A percentile compares a stretch with the other conserved stretches of the same genome.
phyloP scores from a whole-genome alignment of 2,797 vertebrate species.

The Coranthus polyacanthus region DNA sequence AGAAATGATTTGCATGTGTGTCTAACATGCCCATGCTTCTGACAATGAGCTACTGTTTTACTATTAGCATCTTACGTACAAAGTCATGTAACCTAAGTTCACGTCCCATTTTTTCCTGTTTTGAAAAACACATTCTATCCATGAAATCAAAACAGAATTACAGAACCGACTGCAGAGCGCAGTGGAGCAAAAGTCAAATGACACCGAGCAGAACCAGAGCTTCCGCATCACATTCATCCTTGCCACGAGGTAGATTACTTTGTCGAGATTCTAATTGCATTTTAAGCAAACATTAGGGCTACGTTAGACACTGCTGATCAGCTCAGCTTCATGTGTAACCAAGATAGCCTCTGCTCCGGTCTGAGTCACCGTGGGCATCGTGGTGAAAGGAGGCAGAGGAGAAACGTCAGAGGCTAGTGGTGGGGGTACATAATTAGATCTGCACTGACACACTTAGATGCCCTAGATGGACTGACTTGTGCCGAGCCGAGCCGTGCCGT shows the following conservation, averaged over 20 bases:
- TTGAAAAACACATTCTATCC: not conserved
- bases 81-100: too few relatives aligned
- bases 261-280: conserved; percentile 12
- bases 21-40: conserved; percentile 29
- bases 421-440: conserved; percentile 65
- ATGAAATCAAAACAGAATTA: too few relatives aligned
- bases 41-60: conserved; percentile 31
- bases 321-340: not conserved
- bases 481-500: conserved; percentile 22
- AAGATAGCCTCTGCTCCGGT: conserved; percentile 4
- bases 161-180: too few relatives aligned
- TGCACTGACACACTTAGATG: conserved; percentile 60
- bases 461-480: conserved; percentile 55
- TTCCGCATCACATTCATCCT: conserved; percentile 16
- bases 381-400: conserved; percentile 18
- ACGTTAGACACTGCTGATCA: not conserved
- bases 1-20: conserved; percentile 36
- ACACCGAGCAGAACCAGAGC: conserved; percentile 16
- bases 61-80: conserved; percentile 6
- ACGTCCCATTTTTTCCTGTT: too few relatives aligned
- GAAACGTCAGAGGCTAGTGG: conserved; percentile 34
- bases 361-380: conserved; percentile 26
- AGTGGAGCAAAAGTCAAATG: too few relatives aligned
- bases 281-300: conserved; percentile 9
- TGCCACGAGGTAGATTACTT: conserved; percentile 1